Evolutionary conservation across 2,797 vertebrate genomes (phyloP), one percentile per base, ranked within the genome.

Genomic region (Smutsia temminckii): DNA sequence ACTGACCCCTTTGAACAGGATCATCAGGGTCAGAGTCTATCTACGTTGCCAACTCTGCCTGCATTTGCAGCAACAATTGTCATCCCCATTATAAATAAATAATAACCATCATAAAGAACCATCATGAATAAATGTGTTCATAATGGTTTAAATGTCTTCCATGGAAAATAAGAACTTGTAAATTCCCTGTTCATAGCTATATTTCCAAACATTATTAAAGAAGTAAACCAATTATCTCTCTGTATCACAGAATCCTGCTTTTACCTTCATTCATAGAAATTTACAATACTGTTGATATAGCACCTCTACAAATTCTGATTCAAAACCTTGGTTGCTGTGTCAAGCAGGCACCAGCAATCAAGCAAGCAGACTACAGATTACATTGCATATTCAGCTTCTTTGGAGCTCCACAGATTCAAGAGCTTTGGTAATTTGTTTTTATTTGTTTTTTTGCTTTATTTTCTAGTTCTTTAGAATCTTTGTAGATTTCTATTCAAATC

Each of bases 151-250:
- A 2, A 99, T 99, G 96, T 99, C 99, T 87, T 99, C 99, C 99
- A 99, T 99, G 27, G 99, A 99, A 97, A 99, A 97, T 61, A 99
- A 98, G 95, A 99, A 99, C 98, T 99, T 99, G 98, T 99, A 99
- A 98, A 99, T 99, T 23, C 99, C 99, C 89, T 99, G 98, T 95
- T 99, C 99, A 96, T 98, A 99, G 97, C 99, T 99, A 97, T 99
- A 99, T 94, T 99, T 99, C 99, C 99, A 99, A 93, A 99, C 99
- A 97, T 99, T 99, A 0, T 99, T 99, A 0, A 99, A 0, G 98
- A 99, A 80, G 99, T 99, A 42, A 99, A 99, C 0, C 98, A 99
- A 95, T 99, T 98, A 98, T 99, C 99, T 96, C 99, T 99, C 97
- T 99, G 99, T 32, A 99, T 98, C 99, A 99, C 98, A 0, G 98